Conservation (phyloP, 2,888 invertebrate species). For the Tubulanus polymorphus region DNA sequence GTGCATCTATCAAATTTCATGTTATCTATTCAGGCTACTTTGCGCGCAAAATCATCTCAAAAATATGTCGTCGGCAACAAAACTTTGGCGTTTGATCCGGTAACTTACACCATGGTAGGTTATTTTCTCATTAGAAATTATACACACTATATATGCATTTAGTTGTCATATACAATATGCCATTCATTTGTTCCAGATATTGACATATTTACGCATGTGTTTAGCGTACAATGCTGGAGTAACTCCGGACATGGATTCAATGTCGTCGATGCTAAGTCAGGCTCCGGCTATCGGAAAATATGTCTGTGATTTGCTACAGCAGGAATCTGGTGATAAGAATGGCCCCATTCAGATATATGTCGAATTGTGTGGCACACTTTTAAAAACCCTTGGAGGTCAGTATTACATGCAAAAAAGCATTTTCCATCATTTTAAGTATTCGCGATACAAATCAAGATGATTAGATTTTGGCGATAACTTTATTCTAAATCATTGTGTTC, state of each 20-base stretch:
- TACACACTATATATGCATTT: too few species aligned
- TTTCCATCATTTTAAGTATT: too few species aligned
- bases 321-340: conserved; percentile 56
- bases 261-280: conserved; percentile 36
- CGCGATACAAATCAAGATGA: too few species aligned
- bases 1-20: conserved; percentile 60
- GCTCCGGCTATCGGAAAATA: conserved; percentile 42
- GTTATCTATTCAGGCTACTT: conserved; percentile 25
- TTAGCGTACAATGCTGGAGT: conserved; percentile 64
- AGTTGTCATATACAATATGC: too few species aligned
- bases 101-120: conserved; percentile 70
- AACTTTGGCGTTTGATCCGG: conserved; percentile 66
- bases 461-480: too few species aligned
- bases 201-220: conserved; percentile 76
- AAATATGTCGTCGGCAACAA: conserved; percentile 39
- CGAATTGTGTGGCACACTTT: conserved; percentile 36
- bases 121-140: not conserved
- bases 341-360: conserved; percentile 43
- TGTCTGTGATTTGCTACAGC: conserved; percentile 62
- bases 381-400: conserved; percentile 63
- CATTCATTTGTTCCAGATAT: conserved; percentile 64
- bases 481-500: too few species aligned
- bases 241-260: conserved; percentile 38
- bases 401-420: too few species aligned
- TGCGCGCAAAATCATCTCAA: conserved; percentile 31